Percentiles rank a stretch among this genome's conserved stretches.
Evolutionary conservation across 2,113 vertebrate genomes (phyloP).

Genomic region (Pyrgilauda ruficollis): DNA sequence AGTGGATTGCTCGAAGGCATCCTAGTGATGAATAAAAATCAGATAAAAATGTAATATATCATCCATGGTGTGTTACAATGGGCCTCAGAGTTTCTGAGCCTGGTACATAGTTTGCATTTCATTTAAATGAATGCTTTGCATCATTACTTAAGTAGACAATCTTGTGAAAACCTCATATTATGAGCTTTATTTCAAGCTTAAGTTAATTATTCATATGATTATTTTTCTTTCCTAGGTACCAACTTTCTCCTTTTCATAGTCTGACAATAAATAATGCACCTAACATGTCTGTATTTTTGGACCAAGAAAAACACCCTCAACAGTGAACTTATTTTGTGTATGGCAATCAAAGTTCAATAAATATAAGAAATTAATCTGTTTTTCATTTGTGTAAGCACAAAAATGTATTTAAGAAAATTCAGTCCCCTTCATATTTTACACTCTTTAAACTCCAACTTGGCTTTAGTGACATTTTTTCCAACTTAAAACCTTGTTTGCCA

Average conservation of each 20-base stretch:
- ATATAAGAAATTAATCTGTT: slow-evolving; percentile 22
- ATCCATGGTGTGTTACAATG: accelerated
- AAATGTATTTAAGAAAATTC: slow-evolving; percentile 16
- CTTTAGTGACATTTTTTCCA: not conserved
- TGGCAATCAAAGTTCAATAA: not conserved
- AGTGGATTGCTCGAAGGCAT: not conserved
- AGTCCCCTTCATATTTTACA: slow-evolving; percentile 6
- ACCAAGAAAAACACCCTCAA: not conserved
- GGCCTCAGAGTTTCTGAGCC: not conserved
- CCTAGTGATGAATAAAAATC: not conserved
- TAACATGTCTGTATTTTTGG: not conserved
- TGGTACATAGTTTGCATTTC: not conserved
- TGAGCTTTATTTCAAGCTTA: slow-evolving; percentile 4
- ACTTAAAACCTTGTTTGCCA: slow-evolving; percentile 23
- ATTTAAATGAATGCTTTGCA: not conserved
- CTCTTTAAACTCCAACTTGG: slow-evolving; percentile 41
- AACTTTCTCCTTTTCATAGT: not conserved
- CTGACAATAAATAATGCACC: not conserved
- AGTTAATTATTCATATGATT: not conserved
- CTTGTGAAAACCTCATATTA: not conserved
- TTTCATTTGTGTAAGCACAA: slow-evolving; percentile 3
- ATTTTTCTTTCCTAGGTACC: slow-evolving; percentile 20
- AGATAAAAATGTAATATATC: not conserved
- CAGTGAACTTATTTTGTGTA: not conserved
- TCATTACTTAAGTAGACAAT: not conserved